phyloP scores from a whole-genome alignment of 2,888 invertebrate genomes.

The Pachliopta kotzebuea region DNA sequence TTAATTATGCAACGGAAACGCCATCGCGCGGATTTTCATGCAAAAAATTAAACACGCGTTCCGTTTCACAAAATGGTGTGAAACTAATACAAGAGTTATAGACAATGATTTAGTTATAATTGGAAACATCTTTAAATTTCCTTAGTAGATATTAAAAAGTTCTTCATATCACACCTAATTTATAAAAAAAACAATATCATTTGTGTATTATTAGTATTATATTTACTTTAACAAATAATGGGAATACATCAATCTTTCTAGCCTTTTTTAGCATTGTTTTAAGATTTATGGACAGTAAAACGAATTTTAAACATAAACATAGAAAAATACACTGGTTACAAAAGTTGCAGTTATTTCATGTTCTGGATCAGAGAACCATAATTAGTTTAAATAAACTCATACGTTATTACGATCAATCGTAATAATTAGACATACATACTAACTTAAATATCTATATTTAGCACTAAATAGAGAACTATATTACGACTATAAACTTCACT shows the following conservation, averaged over 20 bases:
- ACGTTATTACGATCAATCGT: no score
- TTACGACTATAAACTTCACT: background rate
- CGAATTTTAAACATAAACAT: no score
- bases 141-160: no score
- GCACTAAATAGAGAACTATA: background rate
- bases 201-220: no score
- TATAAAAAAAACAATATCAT: no score
- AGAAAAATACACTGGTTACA: background rate
- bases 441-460: background rate
- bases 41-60: constrained; percentile 44
- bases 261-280: no score
- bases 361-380: background rate
- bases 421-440: background rate
- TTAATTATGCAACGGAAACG: constrained; percentile 64
- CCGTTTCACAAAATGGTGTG: constrained; percentile 38
- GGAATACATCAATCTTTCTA: no score
- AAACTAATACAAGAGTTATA: background rate
- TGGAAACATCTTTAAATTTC: no score
- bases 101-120: no score
- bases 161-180: no score
- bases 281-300: no score
- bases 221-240: no score
- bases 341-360: background rate
- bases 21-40: constrained; percentile 57
- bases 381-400: background rate